Evolutionary conservation across 2,113 vertebrate genomes (phyloP), one percentile per base, ranked within the genome.

Genomic region (Oryzias melastigma): DNA sequence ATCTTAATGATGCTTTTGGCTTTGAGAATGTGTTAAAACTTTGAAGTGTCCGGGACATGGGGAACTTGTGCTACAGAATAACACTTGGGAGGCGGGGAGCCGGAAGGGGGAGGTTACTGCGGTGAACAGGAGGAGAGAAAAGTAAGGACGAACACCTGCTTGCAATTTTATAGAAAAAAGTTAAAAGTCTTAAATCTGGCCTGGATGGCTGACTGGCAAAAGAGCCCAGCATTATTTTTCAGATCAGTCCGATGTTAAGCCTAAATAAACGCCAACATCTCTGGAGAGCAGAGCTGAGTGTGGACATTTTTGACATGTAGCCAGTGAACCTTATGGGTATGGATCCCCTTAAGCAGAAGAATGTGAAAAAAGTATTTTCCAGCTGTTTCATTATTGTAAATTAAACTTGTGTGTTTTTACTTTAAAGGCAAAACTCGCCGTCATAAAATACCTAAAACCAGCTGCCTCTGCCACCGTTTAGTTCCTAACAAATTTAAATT

Each of bases 61-160:
- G 73, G 69, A 80, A 71, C 46, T 69, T 74, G 66, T 70, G 70
- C 61, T 74, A 65, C 62, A 75, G 73, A 59, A 81, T 75, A 72
- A 83, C 74, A 81, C 49, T 56, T 69, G 80, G 71, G 65, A 72
- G 41, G 35, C 22, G 48, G 44, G 18, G 52, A 29, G 60, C 45
- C 55, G 17, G 67, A 43, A 35, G 52, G 19, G 69, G 61, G 65
- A 46, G 44, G 71, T 68, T 79, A 65, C 63, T 22, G 29, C 52
- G 75, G 62, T 61, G 62, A 71, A 79, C 58, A 52, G 58, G 61
- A 79, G 56, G 68, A 81, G 67, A 83, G 61, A 62, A 77, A 80
- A 82, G 73, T 71, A 42, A 54, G 71, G 74, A 71, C 20, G 50
- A 91, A 91, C 91, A 91, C 91, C 90, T 92, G 91, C 87, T 91